phyloP scores from a whole-genome alignment of 2,888 invertebrate species.

The Hemithea aestivaria region DNA sequence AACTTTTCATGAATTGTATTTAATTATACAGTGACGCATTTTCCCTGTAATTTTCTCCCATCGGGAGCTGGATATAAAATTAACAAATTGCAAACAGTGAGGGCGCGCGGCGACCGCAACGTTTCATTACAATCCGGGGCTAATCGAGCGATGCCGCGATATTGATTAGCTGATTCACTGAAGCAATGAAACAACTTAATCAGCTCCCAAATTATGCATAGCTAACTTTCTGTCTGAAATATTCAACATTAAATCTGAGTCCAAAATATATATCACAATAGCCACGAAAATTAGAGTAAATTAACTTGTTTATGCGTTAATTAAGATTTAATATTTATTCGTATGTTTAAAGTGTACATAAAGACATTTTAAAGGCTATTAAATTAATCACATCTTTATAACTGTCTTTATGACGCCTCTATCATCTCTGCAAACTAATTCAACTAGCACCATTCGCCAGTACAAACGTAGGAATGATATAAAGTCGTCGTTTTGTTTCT shows the following conservation, averaged over 20 bases:
- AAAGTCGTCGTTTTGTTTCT: constrained; percentile 30
- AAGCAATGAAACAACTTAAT: neutral
- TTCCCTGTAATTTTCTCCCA: constrained; percentile 11
- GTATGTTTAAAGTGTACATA: constrained; percentile 14
- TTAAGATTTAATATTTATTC: no score
- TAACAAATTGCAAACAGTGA: constrained; percentile 25
- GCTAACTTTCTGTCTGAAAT: no score
- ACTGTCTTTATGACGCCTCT: constrained; percentile 38
- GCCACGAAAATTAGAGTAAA: no score
- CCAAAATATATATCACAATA: no score
- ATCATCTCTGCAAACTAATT: constrained; percentile 43
- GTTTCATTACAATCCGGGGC: constrained; percentile 20
- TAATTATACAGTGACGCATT: constrained; percentile 1
- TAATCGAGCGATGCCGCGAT: constrained; percentile 17
- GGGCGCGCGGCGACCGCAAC: constrained; percentile 13
- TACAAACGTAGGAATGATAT: constrained; percentile 39
- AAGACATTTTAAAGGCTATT: constrained; percentile 54
- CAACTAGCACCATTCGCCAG: constrained; percentile 40
- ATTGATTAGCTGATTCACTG: constrained; percentile 14
- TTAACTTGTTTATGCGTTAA: no score
- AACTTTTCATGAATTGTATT: constrained; percentile 5
- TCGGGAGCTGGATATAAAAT: constrained; percentile 19
- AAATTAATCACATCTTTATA: no score
- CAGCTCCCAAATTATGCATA: constrained; percentile 1
- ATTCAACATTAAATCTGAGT: no score